A percentile compares a stretch with the other conserved stretches of the same genome.
These are phyloP conservation scores for Botia almorhae DNA, from an alignment of 2,797 vertebrate genomes.

Conservation along the genomic window DNA sequence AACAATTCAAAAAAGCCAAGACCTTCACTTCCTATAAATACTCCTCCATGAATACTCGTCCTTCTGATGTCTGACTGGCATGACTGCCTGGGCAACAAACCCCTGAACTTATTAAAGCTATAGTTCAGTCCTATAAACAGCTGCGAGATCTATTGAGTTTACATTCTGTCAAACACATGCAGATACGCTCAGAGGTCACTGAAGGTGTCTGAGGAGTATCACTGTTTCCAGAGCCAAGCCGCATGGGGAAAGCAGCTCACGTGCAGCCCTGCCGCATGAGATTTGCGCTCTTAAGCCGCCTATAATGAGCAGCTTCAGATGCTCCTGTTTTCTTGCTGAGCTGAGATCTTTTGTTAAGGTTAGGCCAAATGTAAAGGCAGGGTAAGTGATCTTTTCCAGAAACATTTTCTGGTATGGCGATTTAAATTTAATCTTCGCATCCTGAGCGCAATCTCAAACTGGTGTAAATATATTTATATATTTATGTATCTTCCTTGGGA, in stretches of 20 bases:
- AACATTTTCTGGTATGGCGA: no score
- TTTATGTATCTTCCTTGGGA: no score
- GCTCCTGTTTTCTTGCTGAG: neutral
- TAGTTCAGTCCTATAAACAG: constrained; percentile 33
- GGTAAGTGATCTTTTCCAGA: no score
- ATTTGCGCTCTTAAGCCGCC: constrained; percentile 9
- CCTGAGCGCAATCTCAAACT: no score
- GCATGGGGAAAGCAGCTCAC: neutral
- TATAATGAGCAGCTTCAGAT: constrained; percentile 19
- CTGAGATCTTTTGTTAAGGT: constrained; percentile 28
- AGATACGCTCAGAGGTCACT: constrained; percentile 17
- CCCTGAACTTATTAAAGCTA: constrained; percentile 26
- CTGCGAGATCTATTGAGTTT: constrained; percentile 30
- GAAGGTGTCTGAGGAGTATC: neutral
- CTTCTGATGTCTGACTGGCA: constrained; percentile 6
- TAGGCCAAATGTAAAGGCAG: neutral
- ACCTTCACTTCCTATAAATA: constrained; percentile 8
- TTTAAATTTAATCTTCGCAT: no score
- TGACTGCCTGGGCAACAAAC: constrained; percentile 13
- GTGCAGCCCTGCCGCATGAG: neutral
- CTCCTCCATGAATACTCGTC: constrained; percentile 4
- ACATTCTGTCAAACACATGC: constrained; percentile 18
- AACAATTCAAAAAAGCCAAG: constrained; percentile 11
- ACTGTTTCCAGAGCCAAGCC: neutral
- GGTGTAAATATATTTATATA: no score